Conservation (phyloP, 2,797 vertebrate genomes). For the Catharus ustulatus region DNA sequence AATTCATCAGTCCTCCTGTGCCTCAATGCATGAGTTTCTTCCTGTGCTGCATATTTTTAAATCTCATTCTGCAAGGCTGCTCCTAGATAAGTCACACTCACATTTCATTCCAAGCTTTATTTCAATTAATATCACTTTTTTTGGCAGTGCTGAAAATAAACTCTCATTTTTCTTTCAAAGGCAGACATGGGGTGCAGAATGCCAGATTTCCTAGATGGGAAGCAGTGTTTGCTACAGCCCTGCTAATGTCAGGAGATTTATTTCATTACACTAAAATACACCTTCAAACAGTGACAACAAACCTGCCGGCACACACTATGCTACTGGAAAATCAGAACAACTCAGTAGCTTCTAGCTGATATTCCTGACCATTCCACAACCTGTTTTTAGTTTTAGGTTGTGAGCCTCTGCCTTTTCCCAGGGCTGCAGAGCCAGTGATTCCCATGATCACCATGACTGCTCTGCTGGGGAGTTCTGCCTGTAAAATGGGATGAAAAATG, state of each 20-base stretch:
- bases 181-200: not conserved
- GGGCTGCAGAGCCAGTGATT: not conserved
- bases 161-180: not conserved
- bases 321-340: not conserved
- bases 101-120: not conserved
- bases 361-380: not conserved
- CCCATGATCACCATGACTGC: rapidly evolving
- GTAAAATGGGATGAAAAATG: not conserved
- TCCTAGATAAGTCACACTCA: not conserved
- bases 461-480: not conserved
- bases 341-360: not conserved
- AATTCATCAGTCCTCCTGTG: slow-evolving; percentile 32
- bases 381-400: not conserved
- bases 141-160: not conserved
- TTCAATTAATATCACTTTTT: slow-evolving; percentile 16
- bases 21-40: not conserved
- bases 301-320: not conserved
- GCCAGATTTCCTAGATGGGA: not conserved
- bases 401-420: not conserved
- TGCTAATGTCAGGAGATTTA: not conserved
- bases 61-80: not conserved
- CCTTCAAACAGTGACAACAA: not conserved
- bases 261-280: not conserved
- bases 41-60: not conserved
- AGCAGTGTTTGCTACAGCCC: not conserved